Evolutionary conservation across 2,888 invertebrate species (phyloP), one percentile per base, ranked within the genome.

Genomic region (Patella ulyssiponensis): DNA sequence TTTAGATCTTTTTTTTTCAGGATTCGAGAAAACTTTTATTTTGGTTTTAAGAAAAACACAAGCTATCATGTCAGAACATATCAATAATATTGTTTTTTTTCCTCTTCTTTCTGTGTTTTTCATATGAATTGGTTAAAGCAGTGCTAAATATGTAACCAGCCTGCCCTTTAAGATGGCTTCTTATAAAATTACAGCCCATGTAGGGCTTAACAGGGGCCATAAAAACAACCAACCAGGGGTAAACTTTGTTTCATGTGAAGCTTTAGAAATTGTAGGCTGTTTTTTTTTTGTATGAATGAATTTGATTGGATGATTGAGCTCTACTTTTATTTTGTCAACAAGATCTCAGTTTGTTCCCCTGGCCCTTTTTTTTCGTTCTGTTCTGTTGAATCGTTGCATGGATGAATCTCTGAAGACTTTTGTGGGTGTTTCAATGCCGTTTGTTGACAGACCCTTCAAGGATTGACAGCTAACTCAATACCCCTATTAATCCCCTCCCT

Each of bases 81-180:
- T 44, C 9, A 44, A 44, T 44, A 44, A 44, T 44, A 9, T 70
- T 17, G 23, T 70, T 73, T n/a, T 71, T 71, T 71, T 52, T 52
- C 54, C 52, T 73, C 73, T 73, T 73, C 44, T 73, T 73, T 73
- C 73, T 73, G 73, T 73, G 73, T 73, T 73, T 73, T 73, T 73
- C 73, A 73, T 73, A 73, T 73, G 23, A 52, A 73, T 53, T 54
- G 73, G 73, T 73, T 23, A 23, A 53, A 52, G 52, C 51, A 73
- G 73, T 73, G 44, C 51, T 53, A 73, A 69, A 23, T 52, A 53
- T 73, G 73, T 54, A 52, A 7, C 44, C 51, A 70, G 51, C 23
- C 73, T 52, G 73, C 23, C 73, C 73, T 70, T 53, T 73, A 23
- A 52, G 73, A 73, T 52, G 73, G 73, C 73, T 73, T 70, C 70